Conservation (phyloP, 2,888 invertebrate genomes). For the Perithous albicinctus region DNA sequence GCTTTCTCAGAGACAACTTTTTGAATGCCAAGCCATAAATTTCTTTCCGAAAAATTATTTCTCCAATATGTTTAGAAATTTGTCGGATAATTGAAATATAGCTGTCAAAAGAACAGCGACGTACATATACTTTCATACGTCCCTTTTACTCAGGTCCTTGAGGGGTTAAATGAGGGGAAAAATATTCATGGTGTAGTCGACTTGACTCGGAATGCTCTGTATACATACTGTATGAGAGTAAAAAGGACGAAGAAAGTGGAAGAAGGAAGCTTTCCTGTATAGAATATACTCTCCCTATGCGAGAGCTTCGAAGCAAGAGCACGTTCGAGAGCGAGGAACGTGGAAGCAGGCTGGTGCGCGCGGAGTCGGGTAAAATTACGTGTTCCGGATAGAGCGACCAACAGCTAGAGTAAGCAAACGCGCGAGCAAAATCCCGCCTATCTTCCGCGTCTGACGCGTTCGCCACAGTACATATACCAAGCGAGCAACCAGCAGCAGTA, state of each 20-base stretch:
- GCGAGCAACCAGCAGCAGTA: no score
- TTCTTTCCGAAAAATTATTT: no score
- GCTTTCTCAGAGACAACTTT: no score
- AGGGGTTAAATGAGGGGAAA: no score
- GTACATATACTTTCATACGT: no score
- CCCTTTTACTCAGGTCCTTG: no score
- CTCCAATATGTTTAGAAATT: no score
- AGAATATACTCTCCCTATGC: slow-evolving; percentile 44
- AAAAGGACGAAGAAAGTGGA: slow-evolving; percentile 55
- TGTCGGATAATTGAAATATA: no score
- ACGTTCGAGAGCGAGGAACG: slow-evolving; percentile 60
- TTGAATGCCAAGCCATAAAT: no score
- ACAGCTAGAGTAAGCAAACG: slow-evolving; percentile 25
- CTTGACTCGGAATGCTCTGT: not conserved
- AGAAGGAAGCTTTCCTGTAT: slow-evolving; percentile 41
- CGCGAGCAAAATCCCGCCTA: slow-evolving; percentile 34
- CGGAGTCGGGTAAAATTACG: slow-evolving; percentile 74
- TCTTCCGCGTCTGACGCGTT: slow-evolving; percentile 20
- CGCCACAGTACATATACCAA: not conserved
- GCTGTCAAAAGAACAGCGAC: no score
- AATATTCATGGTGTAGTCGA: not conserved
- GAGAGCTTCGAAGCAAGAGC: slow-evolving; percentile 53
- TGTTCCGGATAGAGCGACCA: slow-evolving; percentile 71
- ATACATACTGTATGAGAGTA: slow-evolving; percentile 33
- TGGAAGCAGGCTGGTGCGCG: slow-evolving; percentile 58